Evolutionary conservation across 2,888 invertebrate species (phyloP), one percentile per base, ranked within the genome.

Genomic region (Zele albiditarsus): DNA sequence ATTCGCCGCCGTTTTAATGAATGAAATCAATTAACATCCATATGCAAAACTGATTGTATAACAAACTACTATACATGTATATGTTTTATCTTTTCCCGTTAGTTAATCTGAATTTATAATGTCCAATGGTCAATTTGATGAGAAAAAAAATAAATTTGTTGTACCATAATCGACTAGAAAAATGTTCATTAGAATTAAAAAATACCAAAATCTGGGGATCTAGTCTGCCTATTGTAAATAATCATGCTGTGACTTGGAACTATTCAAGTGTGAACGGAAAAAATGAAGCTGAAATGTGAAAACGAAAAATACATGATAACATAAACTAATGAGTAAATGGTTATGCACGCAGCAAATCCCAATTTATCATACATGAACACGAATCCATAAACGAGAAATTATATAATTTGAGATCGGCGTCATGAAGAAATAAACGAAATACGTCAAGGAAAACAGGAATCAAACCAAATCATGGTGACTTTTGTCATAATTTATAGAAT

Each of bases 211-310:
- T 25, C 60, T 23, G 10, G 60, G 60, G 80, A 76, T 83, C 83
- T 83, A 84, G 84, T 84, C 82, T 83, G 78, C 81, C 79, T 75
- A 82, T 80, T 83, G 82, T 85, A 82, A 82, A 85, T 83, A 81
- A 83, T 79, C 79, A 76, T 73, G 72, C 3, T 46, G 53, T 53
- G 20, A 53, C 8, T 53, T 20, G 1, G 20, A 0, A 4, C 0
- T 20, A 42, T 8, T 23, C 20, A 53, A 20, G 20, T 6, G 53
- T 20, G 20, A 53, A 5, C 1, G 0, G 8, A 20, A n/a, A 20
- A 20, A 20, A 5, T 6, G 8, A n/a, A 23, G n/a, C 4, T 4
- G n/a, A 8, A 20, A 8, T 20, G 75, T 46, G 3, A n/a, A 23
- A 53, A 53, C n/a, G n/a, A n/a, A 8, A 53, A 20, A 20, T 53